A percentile compares a stretch with the other conserved stretches of the same genome.
phyloP scores from a whole-genome alignment of 2,797 vertebrate genomes.

The Masticophis lateralis region DNA sequence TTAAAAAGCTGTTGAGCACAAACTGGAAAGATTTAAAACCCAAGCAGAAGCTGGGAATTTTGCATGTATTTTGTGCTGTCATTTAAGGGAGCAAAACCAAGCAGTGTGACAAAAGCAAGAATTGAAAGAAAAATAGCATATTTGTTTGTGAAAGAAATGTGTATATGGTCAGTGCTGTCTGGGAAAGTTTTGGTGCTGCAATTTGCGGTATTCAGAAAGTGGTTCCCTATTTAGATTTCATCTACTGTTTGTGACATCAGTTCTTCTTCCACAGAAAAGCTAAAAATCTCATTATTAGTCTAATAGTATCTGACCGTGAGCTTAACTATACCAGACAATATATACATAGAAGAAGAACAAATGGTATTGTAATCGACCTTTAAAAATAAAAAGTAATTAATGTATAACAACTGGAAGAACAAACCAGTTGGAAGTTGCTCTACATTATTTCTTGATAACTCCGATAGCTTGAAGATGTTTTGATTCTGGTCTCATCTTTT shows the following conservation, averaged over 20 bases:
- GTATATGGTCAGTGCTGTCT: background rate
- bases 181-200: background rate
- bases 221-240: background rate
- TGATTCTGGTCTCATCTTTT: background rate
- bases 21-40: conserved; percentile 36
- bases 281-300: background rate
- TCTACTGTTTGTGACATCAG: background rate
- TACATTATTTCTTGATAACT: background rate
- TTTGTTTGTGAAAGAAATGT: background rate
- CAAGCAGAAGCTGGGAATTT: conserved; percentile 60
- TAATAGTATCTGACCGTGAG: background rate
- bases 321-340: background rate
- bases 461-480: background rate
- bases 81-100: background rate
- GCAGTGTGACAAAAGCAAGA: conserved; percentile 3
- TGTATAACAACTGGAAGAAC: background rate
- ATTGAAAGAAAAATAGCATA: background rate
- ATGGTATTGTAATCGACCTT: background rate
- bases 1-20: conserved; percentile 11
- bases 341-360: conserved; percentile 4
- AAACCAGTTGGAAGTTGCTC: background rate
- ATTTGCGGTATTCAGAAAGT: background rate
- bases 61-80: conserved; percentile 7
- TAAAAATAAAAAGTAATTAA: background rate
- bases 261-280: background rate